Evolutionary conservation across 53 echinoderm and acorn worm genomes (phyloP), one percentile per base, ranked within the genome.

Genomic region (Echinometra lucunter): DNA sequence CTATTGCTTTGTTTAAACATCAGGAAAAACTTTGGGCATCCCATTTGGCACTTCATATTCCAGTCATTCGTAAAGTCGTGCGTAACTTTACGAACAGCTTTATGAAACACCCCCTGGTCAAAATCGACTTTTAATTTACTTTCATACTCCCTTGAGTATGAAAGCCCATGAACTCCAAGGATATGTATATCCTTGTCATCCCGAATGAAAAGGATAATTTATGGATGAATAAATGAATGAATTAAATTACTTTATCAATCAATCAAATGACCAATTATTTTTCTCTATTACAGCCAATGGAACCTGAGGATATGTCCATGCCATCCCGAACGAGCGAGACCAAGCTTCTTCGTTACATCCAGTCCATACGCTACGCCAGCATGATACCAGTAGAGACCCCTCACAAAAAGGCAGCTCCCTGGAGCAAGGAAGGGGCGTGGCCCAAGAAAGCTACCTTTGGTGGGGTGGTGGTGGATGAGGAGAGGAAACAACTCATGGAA

Each of bases 91-190:
- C n/a, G n/a, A n/a, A n/a, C n/a, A n/a, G n/a, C n/a, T n/a, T n/a
- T n/a, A n/a, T n/a, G n/a, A n/a, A n/a, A n/a, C n/a, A n/a, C n/a
- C n/a, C n/a, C n/a, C n/a, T n/a, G n/a, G n/a, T n/a, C n/a, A n/a
- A n/a, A n/a, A n/a, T n/a, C n/a, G n/a, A n/a, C n/a, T n/a, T n/a
- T n/a, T n/a, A n/a, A n/a, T n/a, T n/a, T n/a, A n/a, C n/a, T n/a
- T n/a, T n/a, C n/a, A n/a, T n/a, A n/a, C 13, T 53, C 53, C 53
- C 53, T 53, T 53, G 9, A 9, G 53, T 53, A 53, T 53, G 1
- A 35, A 82, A 99, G 99, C 99, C 98, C 10, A 97, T 98, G 94
- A 95, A 95, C 58, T 96, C 98, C 4, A 96, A 96, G 57, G 96
- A 95, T 42, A 99, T 99, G 99, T n/a, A n/a, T n/a, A n/a, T 95